Evolutionary conservation across 2,888 invertebrate genomes (phyloP), one percentile per base, ranked within the genome.

Genomic region (Scaptomyza parva): DNA sequence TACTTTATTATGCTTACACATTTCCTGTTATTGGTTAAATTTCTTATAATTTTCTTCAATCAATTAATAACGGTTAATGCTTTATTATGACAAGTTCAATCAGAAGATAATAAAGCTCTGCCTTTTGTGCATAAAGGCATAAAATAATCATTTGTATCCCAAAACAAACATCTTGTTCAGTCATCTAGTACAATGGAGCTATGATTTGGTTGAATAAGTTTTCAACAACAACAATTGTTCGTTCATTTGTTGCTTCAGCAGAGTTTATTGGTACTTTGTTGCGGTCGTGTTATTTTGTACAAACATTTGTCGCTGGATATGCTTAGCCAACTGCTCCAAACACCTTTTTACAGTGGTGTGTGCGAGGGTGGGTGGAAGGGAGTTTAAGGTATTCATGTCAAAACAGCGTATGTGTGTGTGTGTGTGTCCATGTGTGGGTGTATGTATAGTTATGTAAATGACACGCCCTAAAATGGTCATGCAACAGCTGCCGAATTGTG

Each of bases 391-490:
- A 57, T 64, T 64, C 65, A 47, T 72, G 59, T 55, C 54, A 17
- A 37, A 58, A 54, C 9, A 30, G 12, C 35, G 12, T 43, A 40
- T 43, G 43, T 14, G 26, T 41, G 41, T 30, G 52, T 30, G 11
- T 44, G 53, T 4, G 8, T 30, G 26, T n/a, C n/a, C n/a, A n/a
- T n/a, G 14, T 24, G 11, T 17, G 33, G 26, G 41, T 45, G 17
- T 44, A 22, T 48, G 62, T 73, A 52, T 74, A 74, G 80, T 83
- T 80, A 86, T 84, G 86, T 73, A 84, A 86, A 80, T 80, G 74
- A 66, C 62, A 80, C 61, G 57, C 69, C 64, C 60, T 5, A 17
- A 22, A 18, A 51, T 37, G 9, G 37, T n/a, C 30, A 8, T 0
- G 24, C 51, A 51, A n/a, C 54, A 59, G 55, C 41, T 40, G 54